phyloP scores from a whole-genome alignment of 2,888 invertebrate genomes.

The Aelia acuminata region DNA sequence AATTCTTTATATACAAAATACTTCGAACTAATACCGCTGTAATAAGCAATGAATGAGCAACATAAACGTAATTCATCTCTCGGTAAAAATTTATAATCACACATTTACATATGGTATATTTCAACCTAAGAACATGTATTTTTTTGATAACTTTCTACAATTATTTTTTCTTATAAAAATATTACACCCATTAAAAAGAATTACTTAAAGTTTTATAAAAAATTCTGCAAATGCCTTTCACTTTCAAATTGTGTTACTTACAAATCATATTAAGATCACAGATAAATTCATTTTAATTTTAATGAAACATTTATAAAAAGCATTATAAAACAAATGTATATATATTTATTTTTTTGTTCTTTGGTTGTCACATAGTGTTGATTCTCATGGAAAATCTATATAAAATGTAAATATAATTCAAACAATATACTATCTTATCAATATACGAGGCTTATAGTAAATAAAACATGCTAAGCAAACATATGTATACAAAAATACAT shows the following conservation, averaged over 20 bases:
- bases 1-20: conserved; percentile 27
- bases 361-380: background rate
- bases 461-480: background rate
- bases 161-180: background rate
- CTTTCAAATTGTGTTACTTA: background rate
- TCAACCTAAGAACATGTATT: conserved; percentile 22
- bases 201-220: background rate
- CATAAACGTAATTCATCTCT: background rate
- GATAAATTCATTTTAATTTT: background rate
- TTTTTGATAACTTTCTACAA: background rate
- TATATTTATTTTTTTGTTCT: background rate
- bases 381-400: background rate
- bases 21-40: conserved; percentile 3
- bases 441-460: background rate
- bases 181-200: background rate
- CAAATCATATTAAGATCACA: background rate
- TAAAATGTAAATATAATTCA: background rate
- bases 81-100: background rate
- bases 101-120: background rate
- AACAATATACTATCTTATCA: background rate
- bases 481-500: background rate
- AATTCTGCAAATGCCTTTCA: background rate
- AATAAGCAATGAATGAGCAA: background rate
- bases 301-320: background rate
- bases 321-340: background rate